Evolutionary conservation across 2,113 vertebrate species (phyloP), one percentile per base, ranked within the genome.

Genomic region (Gobio gobio): DNA sequence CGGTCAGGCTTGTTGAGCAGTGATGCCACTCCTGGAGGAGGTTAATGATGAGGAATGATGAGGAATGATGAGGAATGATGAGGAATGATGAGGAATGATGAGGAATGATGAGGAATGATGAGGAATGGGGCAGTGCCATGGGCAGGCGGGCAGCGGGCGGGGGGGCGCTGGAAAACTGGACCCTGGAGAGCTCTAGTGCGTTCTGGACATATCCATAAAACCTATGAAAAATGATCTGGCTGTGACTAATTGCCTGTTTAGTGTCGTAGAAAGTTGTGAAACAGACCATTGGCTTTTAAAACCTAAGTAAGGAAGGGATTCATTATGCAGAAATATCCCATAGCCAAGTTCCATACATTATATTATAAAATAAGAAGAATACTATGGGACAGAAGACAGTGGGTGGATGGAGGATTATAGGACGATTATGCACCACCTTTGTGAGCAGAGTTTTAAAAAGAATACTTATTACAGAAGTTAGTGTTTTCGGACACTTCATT

Each of bases 261-360:
- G 93, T 93, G 91, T 93, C 89, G 82, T 90, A 45, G 91, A 94
- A 94, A 95, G 93, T 94, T 94, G 93, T 94, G 94, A 94, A 95
- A 94, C 92, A 94, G 91, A 92, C 93, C 94, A 93, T 94, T 95
- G 93, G 87, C 90, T 95, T 95, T 95, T 93, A 95, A 94, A 94
- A 94, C 90, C 91, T 92, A 92, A 94, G 92, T 92, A 93, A 93
- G 93, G 91, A 94, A 92, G 90, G 91, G 92, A 94, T 94, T 95
- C 94, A 94, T 95, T 94, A 95, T 93, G 92, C 93, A 94, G 93
- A 94, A 94, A 94, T 93, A 94, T 94, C 94, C 91, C 90, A 83
- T 89, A 92, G 93, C 92, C 92, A 94, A 94, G 89, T 92, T 72
- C 45, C 29, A 70, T 77, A 72, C 85, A 90, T 89, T 91, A 89